phyloP scores from a whole-genome alignment of 2,113 vertebrate species.

The Cervus canadensis region DNA sequence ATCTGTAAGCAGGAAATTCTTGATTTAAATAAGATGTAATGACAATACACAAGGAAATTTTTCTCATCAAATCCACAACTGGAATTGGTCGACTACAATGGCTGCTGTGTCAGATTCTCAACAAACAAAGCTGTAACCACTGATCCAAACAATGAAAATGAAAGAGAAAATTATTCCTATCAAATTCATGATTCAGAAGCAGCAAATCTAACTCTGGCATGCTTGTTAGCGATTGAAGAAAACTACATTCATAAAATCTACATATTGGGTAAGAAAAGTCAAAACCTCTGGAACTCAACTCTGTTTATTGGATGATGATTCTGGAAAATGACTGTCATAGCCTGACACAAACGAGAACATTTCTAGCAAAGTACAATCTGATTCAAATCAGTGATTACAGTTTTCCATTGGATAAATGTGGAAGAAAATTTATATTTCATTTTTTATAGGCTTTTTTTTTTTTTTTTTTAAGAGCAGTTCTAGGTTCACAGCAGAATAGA shows the following conservation, averaged over 20 bases:
- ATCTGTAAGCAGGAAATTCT: neutral
- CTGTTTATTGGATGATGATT: slow-evolving; percentile 52
- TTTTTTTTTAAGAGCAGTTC: neutral
- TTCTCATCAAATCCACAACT: neutral
- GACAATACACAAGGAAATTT: neutral
- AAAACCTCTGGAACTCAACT: slow-evolving; percentile 10
- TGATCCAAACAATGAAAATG: neutral
- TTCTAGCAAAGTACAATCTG: slow-evolving; percentile 36
- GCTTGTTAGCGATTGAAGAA: neutral
- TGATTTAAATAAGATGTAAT: slow-evolving; percentile 17
- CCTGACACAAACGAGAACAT: neutral
- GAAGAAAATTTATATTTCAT: slow-evolving; percentile 30
- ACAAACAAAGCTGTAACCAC: neutral
- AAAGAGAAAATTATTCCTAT: slow-evolving; percentile 23
- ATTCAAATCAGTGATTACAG: slow-evolving; percentile 40
- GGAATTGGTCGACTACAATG: neutral
- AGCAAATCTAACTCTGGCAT: neutral
- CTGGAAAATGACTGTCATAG: slow-evolving; percentile 55
- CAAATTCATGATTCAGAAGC: slow-evolving; percentile 11
- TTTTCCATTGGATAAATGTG: slow-evolving; percentile 52
- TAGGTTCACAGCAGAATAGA: neutral
- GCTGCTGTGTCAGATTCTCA: neutral
- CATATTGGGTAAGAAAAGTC: slow-evolving; percentile 28
- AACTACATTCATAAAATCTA: slow-evolving; percentile 46
- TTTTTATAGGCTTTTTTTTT: neutral